Percentiles rank a stretch among this genome's conserved stretches.
Conservation (phyloP, 1,140 invertebrate genomes). For the Nixonia krombeini region DNA sequence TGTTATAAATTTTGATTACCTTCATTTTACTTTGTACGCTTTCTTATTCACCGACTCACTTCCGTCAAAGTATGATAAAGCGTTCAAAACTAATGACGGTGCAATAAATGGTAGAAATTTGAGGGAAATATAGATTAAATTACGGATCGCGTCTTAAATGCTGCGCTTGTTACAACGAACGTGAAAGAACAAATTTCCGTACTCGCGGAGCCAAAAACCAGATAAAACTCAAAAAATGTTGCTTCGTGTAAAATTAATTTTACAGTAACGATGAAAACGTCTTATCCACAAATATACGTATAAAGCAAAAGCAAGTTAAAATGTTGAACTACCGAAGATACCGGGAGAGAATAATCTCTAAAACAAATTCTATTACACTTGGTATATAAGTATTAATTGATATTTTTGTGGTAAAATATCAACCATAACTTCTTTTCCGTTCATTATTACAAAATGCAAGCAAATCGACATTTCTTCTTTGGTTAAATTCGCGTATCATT, state of each 20-base stretch:
- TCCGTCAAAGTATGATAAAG: too few species aligned
- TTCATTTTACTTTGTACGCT: too few species aligned
- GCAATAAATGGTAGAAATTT: neutral
- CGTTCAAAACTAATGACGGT: neutral
- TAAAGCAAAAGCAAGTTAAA: neutral
- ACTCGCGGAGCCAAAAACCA: neutral
- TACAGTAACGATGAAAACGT: too few species aligned
- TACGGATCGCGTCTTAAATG: neutral
- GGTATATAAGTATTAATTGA: too few species aligned
- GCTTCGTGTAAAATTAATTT: too few species aligned
- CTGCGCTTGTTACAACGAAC: neutral
- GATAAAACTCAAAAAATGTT: neutral
- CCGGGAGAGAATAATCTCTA: neutral
- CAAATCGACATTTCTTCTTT: conserved; percentile 1
- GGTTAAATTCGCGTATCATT: neutral
- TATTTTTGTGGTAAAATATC: too few species aligned
- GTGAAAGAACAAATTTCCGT: neutral
- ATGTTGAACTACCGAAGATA: neutral
- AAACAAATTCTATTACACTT: too few species aligned
- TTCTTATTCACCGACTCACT: too few species aligned
- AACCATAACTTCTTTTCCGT: too few species aligned
- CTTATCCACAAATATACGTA: too few species aligned
- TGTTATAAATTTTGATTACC: too few species aligned
- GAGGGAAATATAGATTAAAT: neutral
- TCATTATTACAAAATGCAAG: too few species aligned